Evolutionary conservation across 2,797 vertebrate genomes (phyloP), one percentile per base, ranked within the genome.

Genomic region (Acipenser transmontanus): DNA sequence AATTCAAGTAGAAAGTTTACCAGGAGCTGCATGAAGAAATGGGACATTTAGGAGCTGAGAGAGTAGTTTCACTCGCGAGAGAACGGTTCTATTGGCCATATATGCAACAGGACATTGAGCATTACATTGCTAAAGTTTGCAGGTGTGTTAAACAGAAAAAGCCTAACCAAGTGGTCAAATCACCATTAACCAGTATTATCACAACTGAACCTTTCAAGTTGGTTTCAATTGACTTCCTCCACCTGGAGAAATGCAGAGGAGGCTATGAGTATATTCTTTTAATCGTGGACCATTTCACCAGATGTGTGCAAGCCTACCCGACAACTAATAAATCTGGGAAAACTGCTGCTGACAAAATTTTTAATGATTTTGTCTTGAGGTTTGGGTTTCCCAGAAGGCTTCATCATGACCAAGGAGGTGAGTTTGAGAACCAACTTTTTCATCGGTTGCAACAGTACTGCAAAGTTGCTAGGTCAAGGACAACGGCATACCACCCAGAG

Each of bases 401-500:
- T 20, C 62, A 66, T 54, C 67, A 68, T 49, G 62, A 17, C 14
- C 14, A 17, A 17, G 14, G 14, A 17, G 14, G 14, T 17, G 14
- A 51, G 20, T 68, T 68, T 14, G 48, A 68, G 47, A 68, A 66
- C 14, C 50, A 64, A 12, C n/a, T 54, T 5, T 68, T 68, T 48
- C 8, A 54, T 14, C n/a, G 6, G 12, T 51, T 3, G 13, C 1
- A 47, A 17, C 13, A 56, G 13, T 8, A 6, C 7, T 14, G 50
- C 49, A 51, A 6, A 11, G 50, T 68, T 11, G 50, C 13, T 12
- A 8, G 9, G 13, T 63, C 61, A 17, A 7, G 8, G 12, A 56
- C 62, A 52, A 17, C 62, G 11, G 48, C 67, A 50, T 69, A 69
- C 34, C 7, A 48, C 47, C 49, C 49, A 1, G 11, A 61, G 12